phyloP scores from a whole-genome alignment of 2,888 invertebrate species.

The Zygaena filipendulae region DNA sequence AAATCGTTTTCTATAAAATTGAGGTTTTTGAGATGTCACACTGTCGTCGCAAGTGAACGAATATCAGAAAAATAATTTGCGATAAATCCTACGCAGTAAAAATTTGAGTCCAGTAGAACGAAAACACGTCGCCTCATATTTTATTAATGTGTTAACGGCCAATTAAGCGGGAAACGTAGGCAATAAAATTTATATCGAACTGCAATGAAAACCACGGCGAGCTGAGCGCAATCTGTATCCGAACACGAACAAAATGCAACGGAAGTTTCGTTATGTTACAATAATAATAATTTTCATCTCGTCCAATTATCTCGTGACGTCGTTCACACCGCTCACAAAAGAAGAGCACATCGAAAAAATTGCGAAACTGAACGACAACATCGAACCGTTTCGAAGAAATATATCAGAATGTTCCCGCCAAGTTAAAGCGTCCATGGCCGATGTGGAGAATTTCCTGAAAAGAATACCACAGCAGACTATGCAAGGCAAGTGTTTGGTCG shows the following conservation, averaged over 20 bases:
- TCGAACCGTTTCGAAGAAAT: constrained; percentile 53
- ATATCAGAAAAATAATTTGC: no score
- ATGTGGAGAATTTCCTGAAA: constrained; percentile 49
- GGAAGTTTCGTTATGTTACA: constrained; percentile 17
- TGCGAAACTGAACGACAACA: constrained; percentile 35
- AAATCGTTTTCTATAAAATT: no score
- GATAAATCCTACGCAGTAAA: no score
- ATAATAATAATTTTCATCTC: constrained; percentile 26
- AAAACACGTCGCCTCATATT: no score
- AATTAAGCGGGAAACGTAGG: neutral
- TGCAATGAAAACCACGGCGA: neutral
- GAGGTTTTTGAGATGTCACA: no score
- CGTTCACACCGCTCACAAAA: constrained; percentile 42
- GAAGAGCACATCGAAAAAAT: constrained; percentile 40
- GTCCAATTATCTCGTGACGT: constrained; percentile 26
- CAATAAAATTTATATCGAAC: neutral
- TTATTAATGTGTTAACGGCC: no score
- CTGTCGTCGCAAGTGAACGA: no score
- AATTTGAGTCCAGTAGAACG: no score
- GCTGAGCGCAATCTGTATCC: constrained; percentile 19
- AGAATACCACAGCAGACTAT: constrained; percentile 39
- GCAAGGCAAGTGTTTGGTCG: constrained; percentile 56
- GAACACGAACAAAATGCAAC: constrained; percentile 18
- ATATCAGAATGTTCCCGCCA: constrained; percentile 49
- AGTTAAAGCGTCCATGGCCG: constrained; percentile 42